Evolutionary conservation across 1,140 invertebrate species (phyloP).

Genomic region (Dufourea novaeangliae): DNA sequence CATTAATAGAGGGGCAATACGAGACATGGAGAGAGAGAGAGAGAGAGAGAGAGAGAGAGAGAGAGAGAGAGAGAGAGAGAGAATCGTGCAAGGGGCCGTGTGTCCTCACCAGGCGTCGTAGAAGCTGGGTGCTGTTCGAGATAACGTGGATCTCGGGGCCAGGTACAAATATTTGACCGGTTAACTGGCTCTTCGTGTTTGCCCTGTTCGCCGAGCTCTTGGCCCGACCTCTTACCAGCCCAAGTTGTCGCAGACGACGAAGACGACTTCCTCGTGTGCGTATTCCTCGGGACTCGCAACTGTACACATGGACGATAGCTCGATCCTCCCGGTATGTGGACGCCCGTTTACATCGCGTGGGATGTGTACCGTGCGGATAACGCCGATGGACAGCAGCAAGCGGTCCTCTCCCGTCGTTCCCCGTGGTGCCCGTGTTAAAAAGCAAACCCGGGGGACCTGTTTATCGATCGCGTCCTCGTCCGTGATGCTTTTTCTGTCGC

Average conservation of each 20-base stretch:
- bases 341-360: conserved; percentile 32
- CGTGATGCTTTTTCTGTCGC: conserved; percentile 7
- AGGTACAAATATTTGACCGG: conserved; percentile 79
- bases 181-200: conserved; percentile 75
- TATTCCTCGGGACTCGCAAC: conserved; percentile 14
- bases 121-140: conserved; percentile 67
- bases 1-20: conserved; percentile 61
- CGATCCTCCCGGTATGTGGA: conserved; percentile 8
- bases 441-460: conserved; percentile 43
- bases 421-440: conserved; percentile 17
- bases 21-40: too few species aligned
- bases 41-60: too few species aligned
- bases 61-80: too few species aligned
- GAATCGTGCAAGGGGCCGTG: too few species aligned
- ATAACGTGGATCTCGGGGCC: conserved; percentile 67
- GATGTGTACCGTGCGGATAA: conserved; percentile 53
- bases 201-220: conserved; percentile 65
- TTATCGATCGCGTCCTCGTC: conserved; percentile 45
- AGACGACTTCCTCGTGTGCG: conserved; percentile 38
- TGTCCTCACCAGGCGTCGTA: conserved; percentile 42
- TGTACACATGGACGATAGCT: conserved; percentile 9
- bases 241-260: conserved; percentile 13
- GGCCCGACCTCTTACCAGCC: too few species aligned
- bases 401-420: too few species aligned
- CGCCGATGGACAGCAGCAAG: conserved; percentile 32